Conservation (phyloP, 2,888 invertebrate species). For the Drosophila diplacantha region DNA sequence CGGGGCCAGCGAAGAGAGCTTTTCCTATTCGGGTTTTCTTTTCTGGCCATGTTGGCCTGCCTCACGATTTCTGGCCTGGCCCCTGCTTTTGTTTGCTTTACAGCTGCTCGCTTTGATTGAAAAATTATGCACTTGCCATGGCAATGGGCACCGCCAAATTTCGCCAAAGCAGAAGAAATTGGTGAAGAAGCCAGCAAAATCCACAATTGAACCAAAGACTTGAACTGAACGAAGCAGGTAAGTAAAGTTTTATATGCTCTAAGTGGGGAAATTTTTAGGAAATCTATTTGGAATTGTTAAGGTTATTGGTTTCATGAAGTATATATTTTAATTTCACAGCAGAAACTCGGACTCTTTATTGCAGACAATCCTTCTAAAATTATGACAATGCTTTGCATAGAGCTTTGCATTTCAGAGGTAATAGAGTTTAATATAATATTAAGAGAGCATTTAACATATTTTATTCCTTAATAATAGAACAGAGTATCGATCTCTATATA, state of each 20-base stretch:
- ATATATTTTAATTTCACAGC: no score
- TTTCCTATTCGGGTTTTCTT: conserved; percentile 39
- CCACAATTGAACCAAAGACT: conserved; percentile 12
- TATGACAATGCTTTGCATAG: not conserved
- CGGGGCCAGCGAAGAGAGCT: conserved; percentile 6
- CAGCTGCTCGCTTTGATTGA: conserved; percentile 72
- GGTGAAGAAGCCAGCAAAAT: conserved; percentile 38
- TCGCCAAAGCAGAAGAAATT: conserved; percentile 42
- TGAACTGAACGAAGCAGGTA: not conserved
- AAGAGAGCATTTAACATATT: not conserved
- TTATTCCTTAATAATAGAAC: not conserved
- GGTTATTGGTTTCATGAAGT: not conserved
- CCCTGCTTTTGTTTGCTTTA: conserved; percentile 64
- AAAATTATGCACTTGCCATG: conserved; percentile 72
- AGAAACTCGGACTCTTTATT: not conserved
- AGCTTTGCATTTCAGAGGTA: not conserved
- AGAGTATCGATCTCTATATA: no score
- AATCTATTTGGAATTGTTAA: not conserved
- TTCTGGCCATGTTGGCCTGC: conserved; percentile 45
- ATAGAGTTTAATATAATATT: no score
- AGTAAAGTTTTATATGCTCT: conserved; percentile 19
- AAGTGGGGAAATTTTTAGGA: no score
- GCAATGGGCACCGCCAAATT: conserved; percentile 69
- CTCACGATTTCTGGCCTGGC: conserved; percentile 42
- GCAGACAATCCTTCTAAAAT: no score